Evolutionary conservation across 2,888 invertebrate species (phyloP), one percentile per base, ranked within the genome.

Genomic region (Lutraria lutraria): DNA sequence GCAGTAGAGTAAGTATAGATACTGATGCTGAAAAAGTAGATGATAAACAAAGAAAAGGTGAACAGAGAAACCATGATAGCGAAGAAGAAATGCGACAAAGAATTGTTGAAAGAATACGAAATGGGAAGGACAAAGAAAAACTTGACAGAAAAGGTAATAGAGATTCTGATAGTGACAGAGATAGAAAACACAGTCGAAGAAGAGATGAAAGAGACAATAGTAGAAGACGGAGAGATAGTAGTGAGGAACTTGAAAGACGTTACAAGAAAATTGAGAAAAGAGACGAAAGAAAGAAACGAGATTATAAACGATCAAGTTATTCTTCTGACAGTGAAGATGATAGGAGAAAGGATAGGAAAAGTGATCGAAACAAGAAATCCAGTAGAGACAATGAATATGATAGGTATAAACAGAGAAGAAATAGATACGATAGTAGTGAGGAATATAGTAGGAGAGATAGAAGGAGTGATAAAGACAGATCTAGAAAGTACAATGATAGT

Each of bases 231-330:
- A 79, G 87, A 82, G 83, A 72, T 31, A 85, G 89, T 82, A 88
- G 88, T 87, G 89, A 91, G 53, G 91, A 91, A 85, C 80, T 91
- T 10, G 91, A 91, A 63, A 88, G 81, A 85, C 86, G 81, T 21
- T 87, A 89, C 60, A 76, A 87, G 81, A 89, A 88, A 52, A 88
- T 88, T 81, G 91, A 87, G 81, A 87, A 76, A 82, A 87, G 82
- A 29, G 83, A 88, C n/a, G 84, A 86, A 16, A 83, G 56, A 52
- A 88, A 60, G 16, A 80, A 34, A 60, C 54, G 87, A n/a, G 81
- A 86, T 16, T 80, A 43, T 19, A 87, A 60, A 72, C 29, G 76
- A 76, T 76, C 76, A 31, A 34, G 13, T 34, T 76, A 76, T 76
- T 76, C 76, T 2, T 81, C 82, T 21, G 76, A 84, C 4, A 82